Evolutionary conservation across 2,113 vertebrate genomes (phyloP), one percentile per base, ranked within the genome.

Genomic region (Ancistrus triradiatus): DNA sequence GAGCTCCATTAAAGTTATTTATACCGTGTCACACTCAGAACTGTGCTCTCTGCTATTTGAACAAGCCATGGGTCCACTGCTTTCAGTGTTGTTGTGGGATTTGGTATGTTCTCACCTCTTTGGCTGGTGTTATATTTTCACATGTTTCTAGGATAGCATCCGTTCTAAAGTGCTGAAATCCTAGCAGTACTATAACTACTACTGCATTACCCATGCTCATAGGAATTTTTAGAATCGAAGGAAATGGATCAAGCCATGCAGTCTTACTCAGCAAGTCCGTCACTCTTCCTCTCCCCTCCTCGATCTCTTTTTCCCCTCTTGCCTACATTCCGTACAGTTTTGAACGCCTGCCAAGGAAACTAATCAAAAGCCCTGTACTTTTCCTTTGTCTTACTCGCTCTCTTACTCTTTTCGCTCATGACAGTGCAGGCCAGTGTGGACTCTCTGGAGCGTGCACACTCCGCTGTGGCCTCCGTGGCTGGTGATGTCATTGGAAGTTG

Each of bases 311-410:
- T 86, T 88, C 87, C 87, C 86, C 80, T 88, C 86, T 84, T 75
- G 83, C 57, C 85, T 79, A 57, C 90, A 91, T 93, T 91, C 91
- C 85, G 74, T 75, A 81, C 87, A 84, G 87, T 92, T 90, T 93
- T 92, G 91, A 87, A 76, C 78, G 83, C 77, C 83, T 88, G 91
- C 91, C 91, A 93, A 91, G 86, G 86, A 89, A 90, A 86, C 79
- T 69, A 90, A 90, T 91, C 87, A 89, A 88, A 91, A 85, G 80
- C 83, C 84, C 77, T 90, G 87, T 75, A 83, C 77, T 83, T 83
- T 80, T 81, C n/a, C 78, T 77, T 82, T 69, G 77, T 84, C 80
- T 75, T 74, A 75, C 81, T 80, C 82, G 81, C 80, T 81, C 83
- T 81, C 79, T 81, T 76, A 72, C 72, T 1, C 3, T 76, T 19